Evolutionary conservation across 2,113 vertebrate genomes (phyloP), one percentile per base, ranked within the genome.

Genomic region (Xiphophorus couchianus): DNA sequence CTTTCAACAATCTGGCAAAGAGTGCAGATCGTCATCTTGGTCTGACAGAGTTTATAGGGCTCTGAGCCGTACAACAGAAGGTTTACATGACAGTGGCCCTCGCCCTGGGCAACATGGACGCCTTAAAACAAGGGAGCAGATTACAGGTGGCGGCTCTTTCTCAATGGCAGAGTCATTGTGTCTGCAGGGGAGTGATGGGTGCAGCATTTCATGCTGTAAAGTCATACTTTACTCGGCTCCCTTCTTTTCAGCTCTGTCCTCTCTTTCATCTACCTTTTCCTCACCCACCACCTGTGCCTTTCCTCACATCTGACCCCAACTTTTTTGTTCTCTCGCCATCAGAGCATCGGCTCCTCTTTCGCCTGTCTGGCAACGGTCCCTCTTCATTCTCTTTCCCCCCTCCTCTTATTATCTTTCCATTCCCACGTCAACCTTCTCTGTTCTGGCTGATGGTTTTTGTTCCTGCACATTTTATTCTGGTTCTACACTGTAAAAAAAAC

Each of bases 71-170:
- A 91, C 88, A 90, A 89, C 77, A 84, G 78, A 1, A 6, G 80
- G 67, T 83, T 82, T 81, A 11, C 73, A 48, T 67, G 44, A 44
- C 13, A 17, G 42, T 44, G 42, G 42, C 73, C 62, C 13, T 74
- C 15, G 74, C 85, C 86, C 48, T 30, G 0, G 79, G 66, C 29
- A 76, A 54, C 66, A 62, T 60, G 30, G 25, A 54, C 29, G 0
- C 82, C 89, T 75, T 86, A 64, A 90, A 91, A 86, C 77, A 58
- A 74, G 80, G 65, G 74, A 74, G 84, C 84, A 85, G 83, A 91
- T 90, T 87, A 89, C 79, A 91, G 91, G 88, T 84, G 84, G 78
- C 48, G 80, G 62, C 85, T 82, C 81, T 81, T 63, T 1, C 31
- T 44, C 58, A 82, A 83, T 77, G 84, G 64, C 72, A 74, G 85